A percentile compares a stretch with the other conserved stretches of the same genome.
These are phyloP conservation scores for Psittacula cyanocephala DNA, from an alignment of 2,113 vertebrate genomes.

Conservation along the genomic window DNA sequence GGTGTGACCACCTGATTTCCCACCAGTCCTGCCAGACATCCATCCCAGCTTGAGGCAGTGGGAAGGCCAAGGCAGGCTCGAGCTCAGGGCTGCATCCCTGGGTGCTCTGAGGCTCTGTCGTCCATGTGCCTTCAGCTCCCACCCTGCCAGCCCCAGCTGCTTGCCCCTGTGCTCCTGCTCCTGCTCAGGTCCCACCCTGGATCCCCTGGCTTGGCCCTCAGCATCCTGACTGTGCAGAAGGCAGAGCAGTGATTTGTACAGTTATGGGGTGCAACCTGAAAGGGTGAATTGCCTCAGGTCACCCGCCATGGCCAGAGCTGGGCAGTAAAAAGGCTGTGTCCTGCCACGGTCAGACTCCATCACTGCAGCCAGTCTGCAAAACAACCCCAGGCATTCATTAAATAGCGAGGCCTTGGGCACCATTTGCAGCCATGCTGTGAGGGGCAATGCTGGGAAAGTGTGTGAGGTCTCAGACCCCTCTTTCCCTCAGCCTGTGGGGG, in stretches of 20 bases:
- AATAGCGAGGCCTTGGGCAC: not conserved
- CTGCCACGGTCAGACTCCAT: not conserved
- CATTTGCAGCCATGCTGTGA: not conserved
- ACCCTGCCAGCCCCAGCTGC: not conserved
- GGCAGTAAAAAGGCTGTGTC: not conserved
- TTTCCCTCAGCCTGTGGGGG: not conserved
- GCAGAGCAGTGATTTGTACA: not conserved
- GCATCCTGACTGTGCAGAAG: not conserved
- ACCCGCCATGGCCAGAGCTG: not conserved
- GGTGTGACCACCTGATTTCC: not conserved
- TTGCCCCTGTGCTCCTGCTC: not conserved
- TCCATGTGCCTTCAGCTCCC: not conserved
- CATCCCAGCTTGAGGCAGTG: fast-evolving
- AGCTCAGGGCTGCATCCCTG: not conserved
- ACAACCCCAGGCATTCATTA: not conserved
- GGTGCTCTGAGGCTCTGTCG: not conserved
- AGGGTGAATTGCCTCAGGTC: not conserved
- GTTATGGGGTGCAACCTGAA: not conserved
- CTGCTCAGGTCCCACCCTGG: not conserved
- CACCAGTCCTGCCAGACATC: not conserved
- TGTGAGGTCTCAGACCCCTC: not conserved
- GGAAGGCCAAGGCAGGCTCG: not conserved
- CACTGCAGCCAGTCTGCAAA: not conserved
- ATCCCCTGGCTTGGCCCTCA: not conserved
- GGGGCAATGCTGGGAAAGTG: not conserved